These are phyloP conservation scores for Holacanthella duospinosa DNA, from an alignment of 2,888 invertebrate genomes.

Conservation along the genomic window DNA sequence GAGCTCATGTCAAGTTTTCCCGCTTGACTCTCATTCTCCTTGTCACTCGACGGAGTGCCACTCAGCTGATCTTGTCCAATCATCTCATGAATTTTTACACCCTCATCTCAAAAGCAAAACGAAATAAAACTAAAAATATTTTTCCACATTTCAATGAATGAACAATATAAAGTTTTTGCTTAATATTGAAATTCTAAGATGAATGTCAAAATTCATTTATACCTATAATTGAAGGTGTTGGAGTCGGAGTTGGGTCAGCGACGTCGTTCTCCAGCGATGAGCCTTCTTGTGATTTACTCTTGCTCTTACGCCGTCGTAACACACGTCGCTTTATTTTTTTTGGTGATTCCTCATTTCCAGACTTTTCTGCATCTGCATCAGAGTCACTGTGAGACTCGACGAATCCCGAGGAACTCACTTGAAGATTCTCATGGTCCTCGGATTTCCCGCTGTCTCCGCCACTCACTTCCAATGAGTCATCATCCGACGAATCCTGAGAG, in stretches of 20 bases:
- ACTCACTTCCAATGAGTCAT: slow-evolving; percentile 26
- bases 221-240: no score
- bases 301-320: slow-evolving; percentile 49
- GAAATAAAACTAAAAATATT: no score
- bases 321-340: slow-evolving; percentile 41
- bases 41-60: not conserved
- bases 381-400: slow-evolving; percentile 39
- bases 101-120: no score
- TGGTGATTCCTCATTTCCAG: slow-evolving; percentile 41
- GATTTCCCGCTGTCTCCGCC: slow-evolving; percentile 27
- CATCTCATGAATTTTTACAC: no score
- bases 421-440: slow-evolving; percentile 27
- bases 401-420: slow-evolving; percentile 28
- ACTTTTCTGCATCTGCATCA: slow-evolving; percentile 45
- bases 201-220: no score
- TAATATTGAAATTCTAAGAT: no score
- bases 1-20: not conserved
- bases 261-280: not conserved
- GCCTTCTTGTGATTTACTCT: slow-evolving; percentile 34
- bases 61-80: not conserved
- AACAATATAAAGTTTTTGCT: no score
- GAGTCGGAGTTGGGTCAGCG: not conserved
- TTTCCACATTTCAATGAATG: no score
- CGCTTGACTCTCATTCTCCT: not conserved
- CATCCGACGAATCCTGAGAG: slow-evolving; percentile 26